phyloP scores from a whole-genome alignment of 2,797 vertebrate species.

The Hoplostethus atlanticus region DNA sequence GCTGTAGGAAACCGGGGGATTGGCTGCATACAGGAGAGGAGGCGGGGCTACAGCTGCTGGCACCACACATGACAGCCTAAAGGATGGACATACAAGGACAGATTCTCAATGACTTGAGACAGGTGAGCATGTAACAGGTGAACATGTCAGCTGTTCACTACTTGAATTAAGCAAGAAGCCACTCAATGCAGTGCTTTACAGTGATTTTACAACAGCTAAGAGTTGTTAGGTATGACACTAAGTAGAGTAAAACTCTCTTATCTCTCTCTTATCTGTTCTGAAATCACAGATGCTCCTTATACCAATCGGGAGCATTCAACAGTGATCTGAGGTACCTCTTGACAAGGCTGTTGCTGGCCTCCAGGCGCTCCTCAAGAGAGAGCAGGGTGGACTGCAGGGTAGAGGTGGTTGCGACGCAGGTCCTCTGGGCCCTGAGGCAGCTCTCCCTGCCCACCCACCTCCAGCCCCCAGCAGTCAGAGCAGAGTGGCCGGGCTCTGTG shows the following conservation, averaged over 20 bases:
- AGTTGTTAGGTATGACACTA: no score
- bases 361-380: slow-evolving; percentile 77
- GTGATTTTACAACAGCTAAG: no score
- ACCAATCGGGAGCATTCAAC: background rate
- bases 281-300: background rate
- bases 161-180: slow-evolving; percentile 9
- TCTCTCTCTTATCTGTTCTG: background rate
- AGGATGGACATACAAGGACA: slow-evolving; percentile 35
- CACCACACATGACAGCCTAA: slow-evolving; percentile 89
- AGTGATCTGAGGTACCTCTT: slow-evolving; percentile 82
- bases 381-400: slow-evolving; percentile 81
- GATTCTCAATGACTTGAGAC: background rate
- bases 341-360: slow-evolving; percentile 79
- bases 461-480: slow-evolving; percentile 80
- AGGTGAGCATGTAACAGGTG: background rate
- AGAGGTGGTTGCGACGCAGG: slow-evolving; percentile 71
- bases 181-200: no score
- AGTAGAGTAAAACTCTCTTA: background rate
- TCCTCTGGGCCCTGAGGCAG: slow-evolving; percentile 79
- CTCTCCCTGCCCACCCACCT: slow-evolving; percentile 88
- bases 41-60: slow-evolving; percentile 90
- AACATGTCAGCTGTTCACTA: slow-evolving; percentile 10
- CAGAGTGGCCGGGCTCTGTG: slow-evolving; percentile 50
- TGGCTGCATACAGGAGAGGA: slow-evolving; percentile 87
- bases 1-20: slow-evolving; percentile 88